Evolutionary conservation across 2,888 invertebrate species (phyloP), one percentile per base, ranked within the genome.

Genomic region (Eristalis arbustorum): DNA sequence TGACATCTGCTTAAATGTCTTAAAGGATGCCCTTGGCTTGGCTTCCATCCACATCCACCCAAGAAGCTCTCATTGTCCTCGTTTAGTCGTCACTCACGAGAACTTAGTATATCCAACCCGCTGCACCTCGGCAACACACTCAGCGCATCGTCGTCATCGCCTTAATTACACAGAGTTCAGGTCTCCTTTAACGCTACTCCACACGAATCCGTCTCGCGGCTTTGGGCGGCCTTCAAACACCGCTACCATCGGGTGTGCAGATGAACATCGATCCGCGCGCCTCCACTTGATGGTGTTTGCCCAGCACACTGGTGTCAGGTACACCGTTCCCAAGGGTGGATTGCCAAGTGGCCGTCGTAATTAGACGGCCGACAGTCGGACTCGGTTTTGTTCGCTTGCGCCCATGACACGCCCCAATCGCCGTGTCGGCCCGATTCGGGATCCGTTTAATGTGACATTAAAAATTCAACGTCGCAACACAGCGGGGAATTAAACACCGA

Each of bases 401-500:
- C 42, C 37, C 13, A 13, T 37, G 37, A 13, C 37, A 13, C 13
- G 2, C 37, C 37, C 11, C 37, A 10, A 3, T 13, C 37, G 11
- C 2, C 37, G 37, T 31, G 31, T n/a, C 42, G 42, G 6, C n/a
- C n/a, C 42, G 1, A 14, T 42, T 42, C 42, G 42, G 42, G 42
- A n/a, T 42, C 18, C 42, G 42, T 80, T 80, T 83, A 69, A 78
- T 78, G 73, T 37, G 68, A 75, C 80, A 80, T 84, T 80, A 80
- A 84, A 80, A 76, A 80, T 80, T 80, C 80, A 80, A 76, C 84
- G 72, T 66, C 69, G 72, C 84, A 71, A 72, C 84, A 80, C 84
- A 84, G 84, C 84, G 42, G 84, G 80, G 84, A 84, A 84, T 84
- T 84, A 84, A 84, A 84, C 84, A 84, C 72, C 80, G 76, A 84